These are phyloP conservation scores for Hedychridium roseum DNA, from an alignment of 2,888 invertebrate species.

Conservation along the genomic window DNA sequence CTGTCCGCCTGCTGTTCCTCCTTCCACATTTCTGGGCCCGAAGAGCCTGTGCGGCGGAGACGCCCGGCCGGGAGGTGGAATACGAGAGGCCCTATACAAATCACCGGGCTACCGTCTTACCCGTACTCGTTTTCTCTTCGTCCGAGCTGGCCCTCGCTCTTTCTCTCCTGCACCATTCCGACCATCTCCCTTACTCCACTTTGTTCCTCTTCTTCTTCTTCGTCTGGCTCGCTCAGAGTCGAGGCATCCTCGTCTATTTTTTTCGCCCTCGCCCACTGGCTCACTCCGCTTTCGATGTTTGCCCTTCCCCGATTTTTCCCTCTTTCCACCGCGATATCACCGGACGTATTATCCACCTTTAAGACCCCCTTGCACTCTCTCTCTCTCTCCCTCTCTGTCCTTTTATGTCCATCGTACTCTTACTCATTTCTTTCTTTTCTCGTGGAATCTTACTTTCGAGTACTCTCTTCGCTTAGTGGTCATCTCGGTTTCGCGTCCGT, in stretches of 20 bases:
- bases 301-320: constrained; percentile 9
- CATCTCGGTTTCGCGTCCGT: no score
- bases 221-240: no score
- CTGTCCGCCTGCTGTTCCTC: constrained; percentile 39
- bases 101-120: constrained; percentile 63
- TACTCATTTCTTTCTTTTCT: no score
- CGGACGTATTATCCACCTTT: constrained; percentile 8
- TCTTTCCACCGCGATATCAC: neutral
- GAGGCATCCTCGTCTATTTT: no score
- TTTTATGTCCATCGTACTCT: neutral
- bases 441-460: no score
- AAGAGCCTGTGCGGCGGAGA: constrained; percentile 40
- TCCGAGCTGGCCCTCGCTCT: constrained; percentile 43
- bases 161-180: constrained; percentile 28
- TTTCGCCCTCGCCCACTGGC: no score
- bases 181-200: no score
- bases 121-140: constrained; percentile 47
- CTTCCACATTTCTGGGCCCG: constrained; percentile 50
- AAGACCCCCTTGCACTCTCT: constrained; percentile 13
- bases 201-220: constrained; percentile 16
- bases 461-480: no score
- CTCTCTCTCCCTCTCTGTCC: constrained; percentile 15
- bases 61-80: constrained; percentile 50
- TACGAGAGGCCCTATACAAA: constrained; percentile 62
- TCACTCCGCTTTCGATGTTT: constrained; percentile 18